Base-by-base conservation (phyloP, 92 coral and sea anemone genomes). In the Montipora capitata region DNA sequence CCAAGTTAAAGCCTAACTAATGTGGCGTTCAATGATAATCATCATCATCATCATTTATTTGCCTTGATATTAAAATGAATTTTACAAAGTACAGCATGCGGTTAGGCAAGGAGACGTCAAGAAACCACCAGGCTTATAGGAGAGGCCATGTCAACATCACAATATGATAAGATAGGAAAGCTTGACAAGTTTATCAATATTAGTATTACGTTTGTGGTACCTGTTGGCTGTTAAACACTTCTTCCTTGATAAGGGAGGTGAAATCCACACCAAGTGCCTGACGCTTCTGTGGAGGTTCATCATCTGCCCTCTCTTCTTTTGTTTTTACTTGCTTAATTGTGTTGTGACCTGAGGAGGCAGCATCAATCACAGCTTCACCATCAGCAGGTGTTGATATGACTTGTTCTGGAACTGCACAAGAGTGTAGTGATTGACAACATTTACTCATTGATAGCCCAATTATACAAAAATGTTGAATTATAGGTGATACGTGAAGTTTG, bases 161-260 rank as follows among this genome's bases (percentile, higher is more conserved):
- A 27, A 27, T 27, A 27, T 27, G 35, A 27, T 27, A 27, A 27
- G 2, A 27, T 27, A 1, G 35, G 35, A 27, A 27, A 27, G 35
- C 35, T 27, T 27, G 35, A 1, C 35, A 27, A 27, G 35, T 27
- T 27, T 27, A 27, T 27, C 35, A 27, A 27, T 27, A 27, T 27
- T 64, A 12, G 7, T 10, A 17, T 18, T 18, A 40, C 0, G 2
- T 11, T 14, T 11, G 39, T 3, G 4, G 66, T 72, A 83, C 87
- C 87, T 83, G 87, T 65, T 90, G 94, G 17, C 82, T 13, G 52
- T 95, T 93, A 85, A 85, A 95, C 40, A 87, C 98, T 15, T 92
- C 96, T 44, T 94, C 96, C 81, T 95, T 95, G 72, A 95, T 95
- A 45, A 93, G 77, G 45, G 95, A 91, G 49, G 96, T 82, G 69